Percentiles rank a stretch among this genome's conserved stretches.
These are phyloP conservation scores for Crotalus helleri DNA, from an alignment of 2,113 vertebrate genomes.

Conservation along the genomic window DNA sequence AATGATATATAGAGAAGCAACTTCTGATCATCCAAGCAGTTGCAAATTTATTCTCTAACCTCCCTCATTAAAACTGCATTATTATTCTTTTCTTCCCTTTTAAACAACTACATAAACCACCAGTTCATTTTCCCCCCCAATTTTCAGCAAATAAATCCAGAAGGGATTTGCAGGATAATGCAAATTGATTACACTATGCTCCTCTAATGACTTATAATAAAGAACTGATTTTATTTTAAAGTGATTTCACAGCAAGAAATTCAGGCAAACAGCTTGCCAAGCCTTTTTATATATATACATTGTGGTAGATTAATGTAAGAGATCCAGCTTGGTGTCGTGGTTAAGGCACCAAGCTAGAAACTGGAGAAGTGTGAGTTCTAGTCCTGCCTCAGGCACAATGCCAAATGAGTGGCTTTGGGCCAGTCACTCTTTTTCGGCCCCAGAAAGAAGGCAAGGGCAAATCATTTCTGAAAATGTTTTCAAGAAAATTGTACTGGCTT, in stretches of 20 bases:
- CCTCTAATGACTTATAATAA: background rate
- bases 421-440: background rate
- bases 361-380: background rate
- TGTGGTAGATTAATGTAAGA: background rate
- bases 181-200: background rate
- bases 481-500: background rate
- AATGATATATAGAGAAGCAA: background rate
- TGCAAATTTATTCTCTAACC: background rate
- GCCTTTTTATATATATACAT: background rate
- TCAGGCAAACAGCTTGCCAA: background rate
- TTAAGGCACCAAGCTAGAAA: background rate
- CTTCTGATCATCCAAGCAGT: background rate
- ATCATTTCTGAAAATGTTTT: background rate
- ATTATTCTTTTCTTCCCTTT: background rate
- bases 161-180: background rate
- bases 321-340: background rate
- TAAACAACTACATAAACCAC: background rate
- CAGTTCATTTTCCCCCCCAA: background rate
- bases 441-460: background rate
- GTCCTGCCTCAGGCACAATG: background rate
- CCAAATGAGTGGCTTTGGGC: background rate
- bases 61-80: background rate
- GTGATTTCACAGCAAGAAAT: background rate
- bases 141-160: background rate
- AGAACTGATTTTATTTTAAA: background rate